phyloP scores from a whole-genome alignment of 2,888 invertebrate genomes.

The Metacarcinus magister region DNA sequence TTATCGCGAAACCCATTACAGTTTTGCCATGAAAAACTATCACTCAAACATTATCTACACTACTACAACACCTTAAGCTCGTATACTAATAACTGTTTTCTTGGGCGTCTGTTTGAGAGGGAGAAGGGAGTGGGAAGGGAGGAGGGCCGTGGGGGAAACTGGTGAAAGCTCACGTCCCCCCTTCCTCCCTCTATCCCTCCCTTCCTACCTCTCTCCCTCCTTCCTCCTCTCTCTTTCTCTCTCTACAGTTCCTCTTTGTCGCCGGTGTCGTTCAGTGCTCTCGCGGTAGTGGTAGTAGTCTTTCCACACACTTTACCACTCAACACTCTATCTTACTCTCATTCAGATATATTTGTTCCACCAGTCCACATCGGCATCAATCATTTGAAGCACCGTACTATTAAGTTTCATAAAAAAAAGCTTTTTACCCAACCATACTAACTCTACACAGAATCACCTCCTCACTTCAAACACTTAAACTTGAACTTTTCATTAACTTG shows the following conservation, averaged over 20 bases:
- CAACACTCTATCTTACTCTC: neutral
- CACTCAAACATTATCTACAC: neutral
- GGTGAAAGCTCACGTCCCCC: conserved; percentile 40
- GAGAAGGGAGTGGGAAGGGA: neutral
- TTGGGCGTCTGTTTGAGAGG: neutral
- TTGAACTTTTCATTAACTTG: neutral
- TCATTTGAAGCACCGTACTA: neutral
- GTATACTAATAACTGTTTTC: neutral
- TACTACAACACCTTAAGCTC: neutral
- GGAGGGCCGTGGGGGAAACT: neutral
- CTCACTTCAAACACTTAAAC: neutral
- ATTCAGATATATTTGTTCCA: neutral
- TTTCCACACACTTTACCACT: neutral
- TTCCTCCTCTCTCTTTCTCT: neutral
- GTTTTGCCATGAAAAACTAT: neutral
- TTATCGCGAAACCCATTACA: neutral
- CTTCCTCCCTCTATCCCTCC: neutral
- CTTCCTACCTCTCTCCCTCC: conserved; percentile 52
- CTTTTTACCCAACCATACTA: neutral
- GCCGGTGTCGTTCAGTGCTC: conserved; percentile 11
- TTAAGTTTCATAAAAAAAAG: neutral
- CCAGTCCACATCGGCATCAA: neutral
- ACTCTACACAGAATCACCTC: neutral
- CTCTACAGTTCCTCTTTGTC: conserved; percentile 22
- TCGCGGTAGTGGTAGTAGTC: neutral